These are phyloP conservation scores for Bombylius major DNA, from an alignment of 2,888 invertebrate genomes.

Conservation along the genomic window DNA sequence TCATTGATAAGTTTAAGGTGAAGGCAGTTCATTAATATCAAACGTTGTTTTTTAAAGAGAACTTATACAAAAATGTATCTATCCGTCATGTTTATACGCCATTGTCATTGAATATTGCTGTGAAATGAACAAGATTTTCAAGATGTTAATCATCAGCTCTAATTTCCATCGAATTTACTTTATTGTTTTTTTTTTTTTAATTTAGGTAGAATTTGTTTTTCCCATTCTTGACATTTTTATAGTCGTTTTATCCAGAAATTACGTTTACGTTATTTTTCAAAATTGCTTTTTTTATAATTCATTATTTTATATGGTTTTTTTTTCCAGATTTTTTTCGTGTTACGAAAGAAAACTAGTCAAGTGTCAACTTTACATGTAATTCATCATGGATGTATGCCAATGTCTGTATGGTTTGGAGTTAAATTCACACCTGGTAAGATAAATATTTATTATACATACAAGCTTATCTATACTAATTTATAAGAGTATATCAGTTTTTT, in stretches of 20 bases:
- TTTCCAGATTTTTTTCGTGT: slow-evolving; percentile 86
- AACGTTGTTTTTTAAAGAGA: no score
- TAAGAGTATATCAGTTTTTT: no score
- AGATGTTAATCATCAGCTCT: neutral
- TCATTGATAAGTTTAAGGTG: neutral
- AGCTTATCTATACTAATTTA: no score
- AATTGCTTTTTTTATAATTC: no score
- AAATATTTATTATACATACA: no score
- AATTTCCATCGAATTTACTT: neutral
- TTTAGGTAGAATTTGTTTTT: no score
- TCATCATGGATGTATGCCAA: slow-evolving; percentile 94
- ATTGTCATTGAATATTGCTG: no score
- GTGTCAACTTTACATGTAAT: slow-evolving; percentile 89
- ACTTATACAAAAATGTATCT: no score
- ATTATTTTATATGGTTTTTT: slow-evolving; percentile 19
- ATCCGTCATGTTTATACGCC: no score
- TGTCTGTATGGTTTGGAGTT: slow-evolving; percentile 95
- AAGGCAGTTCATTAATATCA: neutral
- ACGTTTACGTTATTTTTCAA: no score
- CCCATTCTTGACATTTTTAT: no score
- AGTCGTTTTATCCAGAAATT: no score
- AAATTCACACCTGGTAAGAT: slow-evolving; percentile 79
- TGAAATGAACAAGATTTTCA: neutral
- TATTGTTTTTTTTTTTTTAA: neutral
- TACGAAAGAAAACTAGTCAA: slow-evolving; percentile 89